A percentile compares a stretch with the other conserved stretches of the same genome.
Conservation (phyloP, 2,888 invertebrate species). For the Aphidoletes aphidimyza region DNA sequence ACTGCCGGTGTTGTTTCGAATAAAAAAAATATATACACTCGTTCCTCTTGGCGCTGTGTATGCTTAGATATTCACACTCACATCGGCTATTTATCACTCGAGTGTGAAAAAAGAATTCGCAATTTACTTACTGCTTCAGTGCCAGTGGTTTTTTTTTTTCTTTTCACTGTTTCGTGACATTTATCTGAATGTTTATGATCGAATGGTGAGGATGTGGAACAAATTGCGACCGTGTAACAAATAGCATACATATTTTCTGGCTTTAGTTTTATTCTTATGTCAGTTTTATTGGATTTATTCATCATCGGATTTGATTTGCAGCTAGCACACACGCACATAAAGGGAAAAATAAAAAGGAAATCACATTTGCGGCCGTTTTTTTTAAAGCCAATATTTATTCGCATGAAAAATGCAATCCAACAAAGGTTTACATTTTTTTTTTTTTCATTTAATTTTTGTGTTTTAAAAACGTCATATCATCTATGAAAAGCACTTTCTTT, state of each 20-base stretch:
- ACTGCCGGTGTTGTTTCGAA: neutral
- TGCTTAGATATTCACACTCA: neutral
- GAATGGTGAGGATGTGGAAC: neutral
- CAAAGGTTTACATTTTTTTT: too few species aligned
- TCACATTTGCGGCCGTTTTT: too few species aligned
- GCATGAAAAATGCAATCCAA: too few species aligned
- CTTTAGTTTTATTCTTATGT: neutral
- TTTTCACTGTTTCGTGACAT: slow-evolving; percentile 10
- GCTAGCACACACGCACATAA: too few species aligned
- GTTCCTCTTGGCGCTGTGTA: neutral
- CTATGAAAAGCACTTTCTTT: too few species aligned
- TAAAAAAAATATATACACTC: slow-evolving; percentile 15
- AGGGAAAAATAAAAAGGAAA: too few species aligned
- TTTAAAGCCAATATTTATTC: too few species aligned
- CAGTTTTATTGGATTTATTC: neutral
- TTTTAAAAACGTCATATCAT: too few species aligned
- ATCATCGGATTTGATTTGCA: too few species aligned
- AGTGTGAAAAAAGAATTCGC: slow-evolving; percentile 15
- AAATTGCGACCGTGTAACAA: slow-evolving; percentile 19
- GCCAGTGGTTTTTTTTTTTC: too few species aligned
- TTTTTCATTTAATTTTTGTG: too few species aligned
- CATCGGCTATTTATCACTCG: slow-evolving; percentile 1
- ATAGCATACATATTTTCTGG: neutral
- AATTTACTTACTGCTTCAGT: neutral
- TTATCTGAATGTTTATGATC: slow-evolving; percentile 31